Evolutionary conservation across 2,797 vertebrate species (phyloP).

Genomic region (Sylvia borin): DNA sequence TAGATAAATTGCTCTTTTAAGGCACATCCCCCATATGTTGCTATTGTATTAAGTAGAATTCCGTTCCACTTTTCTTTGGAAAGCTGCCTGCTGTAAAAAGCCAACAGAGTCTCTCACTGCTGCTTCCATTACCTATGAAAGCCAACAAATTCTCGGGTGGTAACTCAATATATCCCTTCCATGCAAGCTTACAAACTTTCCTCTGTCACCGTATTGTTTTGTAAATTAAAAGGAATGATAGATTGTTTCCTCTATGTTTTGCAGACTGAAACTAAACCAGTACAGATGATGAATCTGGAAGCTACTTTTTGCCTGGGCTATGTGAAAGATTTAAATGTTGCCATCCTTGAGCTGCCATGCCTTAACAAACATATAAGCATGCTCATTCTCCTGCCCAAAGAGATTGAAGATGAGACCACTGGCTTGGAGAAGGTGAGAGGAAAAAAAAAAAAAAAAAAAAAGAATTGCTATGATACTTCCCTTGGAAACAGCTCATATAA

Average conservation of each 20-base stretch:
- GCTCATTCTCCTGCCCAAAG: slow-evolving; percentile 79
- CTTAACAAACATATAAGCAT: slow-evolving; percentile 80
- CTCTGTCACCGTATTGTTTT: neutral
- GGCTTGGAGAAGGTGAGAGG: slow-evolving; percentile 79
- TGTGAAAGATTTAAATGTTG: slow-evolving; percentile 73
- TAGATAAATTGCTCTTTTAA: neutral
- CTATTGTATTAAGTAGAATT: neutral
- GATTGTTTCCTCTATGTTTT: neutral
- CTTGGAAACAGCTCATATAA: neutral
- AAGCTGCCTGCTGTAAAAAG: neutral
- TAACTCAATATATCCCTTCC: neutral
- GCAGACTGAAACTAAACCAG: slow-evolving; percentile 78
- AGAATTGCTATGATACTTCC: neutral
- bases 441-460: neutral
- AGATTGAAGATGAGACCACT: slow-evolving; percentile 75
- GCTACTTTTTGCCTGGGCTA: slow-evolving; percentile 78
- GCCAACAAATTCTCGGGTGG: neutral
- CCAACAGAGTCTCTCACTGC: neutral
- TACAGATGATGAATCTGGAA: slow-evolving; percentile 82
- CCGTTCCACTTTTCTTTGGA: neutral
- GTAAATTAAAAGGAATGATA: neutral
- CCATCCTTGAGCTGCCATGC: slow-evolving; percentile 81
- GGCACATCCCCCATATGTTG: neutral
- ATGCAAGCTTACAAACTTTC: neutral
- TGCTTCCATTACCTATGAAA: neutral